Conservation (phyloP, 2,113 vertebrate genomes). For the rabbit (Oryctolagus cuniculus) region mOryCun1.1 NC_091452.1:25645501-25646000, state of each 20-base stretch:
- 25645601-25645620: no score
- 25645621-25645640: background rate
- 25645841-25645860: background rate
- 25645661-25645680: background rate
- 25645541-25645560: no score
- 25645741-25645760: background rate
- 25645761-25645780: background rate
- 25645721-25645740: background rate
- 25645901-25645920: background rate
- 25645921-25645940: background rate
- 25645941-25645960: background rate
- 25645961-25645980: background rate
- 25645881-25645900: background rate
- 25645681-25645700: background rate
- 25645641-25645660: slow-evolving; percentile 36
- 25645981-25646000: background rate
- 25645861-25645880: background rate
- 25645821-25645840: background rate
- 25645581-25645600: background rate
- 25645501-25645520: no score
- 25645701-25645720: background rate
- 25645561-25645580: no score
- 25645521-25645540: background rate
- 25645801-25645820: background rate
- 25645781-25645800: background rate